Evolutionary conservation across 1,140 invertebrate genomes (phyloP), one percentile per base, ranked within the genome.

Genomic region (Drosophila subobscura): DNA sequence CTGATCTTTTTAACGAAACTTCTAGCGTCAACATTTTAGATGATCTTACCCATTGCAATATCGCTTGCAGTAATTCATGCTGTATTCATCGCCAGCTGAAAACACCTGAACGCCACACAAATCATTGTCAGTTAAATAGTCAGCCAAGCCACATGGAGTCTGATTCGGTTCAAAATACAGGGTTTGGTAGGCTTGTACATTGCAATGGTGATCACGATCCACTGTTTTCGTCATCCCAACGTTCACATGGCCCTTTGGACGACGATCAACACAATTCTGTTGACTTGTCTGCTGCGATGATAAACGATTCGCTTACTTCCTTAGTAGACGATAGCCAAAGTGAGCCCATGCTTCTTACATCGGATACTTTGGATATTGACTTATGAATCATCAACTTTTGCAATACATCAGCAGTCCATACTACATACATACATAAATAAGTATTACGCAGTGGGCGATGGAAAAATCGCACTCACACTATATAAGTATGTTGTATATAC

Each of bases 211-310:
- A 68, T 2, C 60, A 76, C 14, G 88, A 90, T 75, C 81, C 90
- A 3, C 45, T 93, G 74, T 77, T 93, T 4, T 92, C 92, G 12
- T 92, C 92, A 41, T 92, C 92, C 10, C 90, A 92, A 49, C 89
- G 85, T n/a, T 68, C 91, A 8, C 86, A 86, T 23, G 58, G 64
- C 5, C 78, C 89, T 6, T 23, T 55, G 54, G 68, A 79, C 16
- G 72, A 83, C 27, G 73, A 80, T 55, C 79, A 74, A 7, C 79
- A 77, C 0, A 63, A 70, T 55, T 71, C 73, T 4, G 79, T 72
- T 16, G 77, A 85, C 40, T 57, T 90, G 27, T 68, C 78, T 5
- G 58, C 49, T 16, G 64, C 70, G 2, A 83, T 90, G 49, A 77
- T 89, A 68, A 78, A 74, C 46, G 89, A 90, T 46, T 72, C 83